phyloP scores from a whole-genome alignment of 2,888 invertebrate genomes.

The Phania funesta region DNA sequence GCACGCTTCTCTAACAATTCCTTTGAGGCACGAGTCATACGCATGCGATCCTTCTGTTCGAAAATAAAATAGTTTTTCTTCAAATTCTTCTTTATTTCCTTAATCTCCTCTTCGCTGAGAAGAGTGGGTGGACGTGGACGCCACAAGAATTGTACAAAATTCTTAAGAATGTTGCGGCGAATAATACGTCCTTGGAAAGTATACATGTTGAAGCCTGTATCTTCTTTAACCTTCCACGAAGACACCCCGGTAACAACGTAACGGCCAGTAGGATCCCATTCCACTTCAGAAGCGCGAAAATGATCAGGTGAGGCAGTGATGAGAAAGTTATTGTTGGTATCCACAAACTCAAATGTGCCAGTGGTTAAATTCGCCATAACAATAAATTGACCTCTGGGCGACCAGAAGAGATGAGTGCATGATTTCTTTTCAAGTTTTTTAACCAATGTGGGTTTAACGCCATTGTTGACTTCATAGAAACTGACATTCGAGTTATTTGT shows the following conservation, averaged over 20 bases:
- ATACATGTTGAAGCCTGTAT: conserved; percentile 97
- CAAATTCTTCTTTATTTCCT: conserved; percentile 97
- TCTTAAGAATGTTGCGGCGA: conserved; percentile 91
- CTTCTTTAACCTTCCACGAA: conserved; percentile 96
- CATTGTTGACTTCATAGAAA: conserved; percentile 95
- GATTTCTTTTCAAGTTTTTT: conserved; percentile 94
- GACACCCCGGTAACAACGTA: conserved; percentile 98
- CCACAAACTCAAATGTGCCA: conserved; percentile 96
- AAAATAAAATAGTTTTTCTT: conserved; percentile 98
- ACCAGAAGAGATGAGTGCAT: conserved; percentile 97
- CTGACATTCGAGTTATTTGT: conserved; percentile 89
- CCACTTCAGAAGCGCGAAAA: conserved; percentile 95
- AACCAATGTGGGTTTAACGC: conserved; percentile 91
- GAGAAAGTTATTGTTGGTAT: conserved; percentile 95
- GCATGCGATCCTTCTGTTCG: conserved; percentile 97
- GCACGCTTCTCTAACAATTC: conserved; percentile 96
- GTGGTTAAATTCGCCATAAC: conserved; percentile 94
- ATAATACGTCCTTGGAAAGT: conserved; percentile 94
- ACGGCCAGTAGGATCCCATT: conserved; percentile 99
- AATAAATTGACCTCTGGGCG: conserved; percentile 96
- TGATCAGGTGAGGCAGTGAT: conserved; percentile 97
- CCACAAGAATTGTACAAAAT: conserved; percentile 97
- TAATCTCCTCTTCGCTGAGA: conserved; percentile 90
- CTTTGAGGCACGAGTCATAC: conserved; percentile 95
- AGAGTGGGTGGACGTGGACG: conserved; percentile 95